Evolutionary conservation across 2,888 invertebrate genomes (phyloP).

Genomic region (Nesidiocoris tenuis): DNA sequence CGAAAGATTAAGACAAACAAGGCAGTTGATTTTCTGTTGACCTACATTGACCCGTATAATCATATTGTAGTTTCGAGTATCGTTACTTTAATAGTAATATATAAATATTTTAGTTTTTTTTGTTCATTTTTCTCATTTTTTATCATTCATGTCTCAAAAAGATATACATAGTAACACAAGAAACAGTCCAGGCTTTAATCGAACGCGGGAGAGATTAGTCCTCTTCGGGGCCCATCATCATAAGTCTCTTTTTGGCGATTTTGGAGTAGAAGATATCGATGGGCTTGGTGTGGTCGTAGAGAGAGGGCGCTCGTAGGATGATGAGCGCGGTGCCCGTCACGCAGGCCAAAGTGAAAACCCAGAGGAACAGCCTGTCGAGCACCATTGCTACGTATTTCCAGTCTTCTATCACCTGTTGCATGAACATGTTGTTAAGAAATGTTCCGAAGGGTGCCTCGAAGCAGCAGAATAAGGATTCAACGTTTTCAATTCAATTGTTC

Average conservation of each 20-base stretch:
- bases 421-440: no score
- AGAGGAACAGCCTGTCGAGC: slow-evolving; percentile 91
- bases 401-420: slow-evolving; percentile 91
- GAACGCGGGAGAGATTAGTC: slow-evolving; percentile 34
- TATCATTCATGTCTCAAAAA: slow-evolving; percentile 5
- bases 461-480: no score
- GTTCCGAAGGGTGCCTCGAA: no score
- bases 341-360: slow-evolving; percentile 92
- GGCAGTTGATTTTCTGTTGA: slow-evolving; percentile 34
- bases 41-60: slow-evolving; percentile 48
- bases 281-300: slow-evolving; percentile 86
- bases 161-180: slow-evolving; percentile 38
- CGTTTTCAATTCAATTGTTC: no score
- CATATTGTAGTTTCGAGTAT: slow-evolving; percentile 38
- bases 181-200: slow-evolving; percentile 29
- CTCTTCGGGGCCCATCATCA: slow-evolving; percentile 62
- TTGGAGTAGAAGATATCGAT: slow-evolving; percentile 88
- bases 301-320: slow-evolving; percentile 85
- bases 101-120: slow-evolving; percentile 41
- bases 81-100: slow-evolving; percentile 31
- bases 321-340: slow-evolving; percentile 85
- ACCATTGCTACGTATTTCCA: slow-evolving; percentile 98
- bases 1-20: slow-evolving; percentile 36
- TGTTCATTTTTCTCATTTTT: slow-evolving; percentile 23
- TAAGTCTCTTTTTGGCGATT: slow-evolving; percentile 85